These are phyloP conservation scores for Lindbergichthys nudifrons DNA, from an alignment of 2,797 vertebrate species.

Conservation along the genomic window DNA sequence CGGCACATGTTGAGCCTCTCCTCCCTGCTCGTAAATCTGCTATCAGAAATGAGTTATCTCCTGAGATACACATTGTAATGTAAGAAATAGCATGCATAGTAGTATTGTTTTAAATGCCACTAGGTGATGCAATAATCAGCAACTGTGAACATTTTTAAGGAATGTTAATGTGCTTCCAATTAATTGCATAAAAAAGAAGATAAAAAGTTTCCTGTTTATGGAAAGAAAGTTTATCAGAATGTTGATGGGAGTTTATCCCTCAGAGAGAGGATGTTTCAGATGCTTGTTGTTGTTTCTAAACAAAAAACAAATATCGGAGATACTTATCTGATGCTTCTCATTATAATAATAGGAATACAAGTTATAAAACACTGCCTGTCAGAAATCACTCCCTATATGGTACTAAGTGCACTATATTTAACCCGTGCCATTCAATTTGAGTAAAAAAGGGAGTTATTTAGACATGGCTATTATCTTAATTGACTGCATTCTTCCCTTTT, in stretches of 20 bases:
- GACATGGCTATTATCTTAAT: neutral
- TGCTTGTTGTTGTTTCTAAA: conserved; percentile 56
- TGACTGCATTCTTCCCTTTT: neutral
- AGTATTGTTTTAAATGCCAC: neutral
- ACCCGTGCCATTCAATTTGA: neutral
- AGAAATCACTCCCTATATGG: neutral
- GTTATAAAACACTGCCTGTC: conserved; percentile 3
- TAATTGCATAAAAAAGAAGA: conserved; percentile 37
- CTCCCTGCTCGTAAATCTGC: conserved; percentile 35
- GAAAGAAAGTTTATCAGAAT: conserved; percentile 41
- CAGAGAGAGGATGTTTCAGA: conserved; percentile 67
- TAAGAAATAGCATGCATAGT: neutral
- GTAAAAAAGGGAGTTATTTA: neutral
- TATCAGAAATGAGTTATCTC: conserved; percentile 21
- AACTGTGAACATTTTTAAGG: neutral
- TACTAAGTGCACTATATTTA: neutral
- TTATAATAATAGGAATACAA: neutral
- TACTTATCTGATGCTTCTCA: conserved; percentile 15
- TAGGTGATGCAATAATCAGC: conserved; percentile 1
- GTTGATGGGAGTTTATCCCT: conserved; percentile 53
- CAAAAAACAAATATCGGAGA: conserved; percentile 39
- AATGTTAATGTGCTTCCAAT: conserved; percentile 15
- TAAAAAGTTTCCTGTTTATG: conserved; percentile 78
- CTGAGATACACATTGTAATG: conserved; percentile 16
- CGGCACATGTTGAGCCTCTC: conserved; percentile 33